Evolutionary conservation across 2,797 vertebrate genomes (phyloP).

Genomic region (Cynopterus sphinx): DNA sequence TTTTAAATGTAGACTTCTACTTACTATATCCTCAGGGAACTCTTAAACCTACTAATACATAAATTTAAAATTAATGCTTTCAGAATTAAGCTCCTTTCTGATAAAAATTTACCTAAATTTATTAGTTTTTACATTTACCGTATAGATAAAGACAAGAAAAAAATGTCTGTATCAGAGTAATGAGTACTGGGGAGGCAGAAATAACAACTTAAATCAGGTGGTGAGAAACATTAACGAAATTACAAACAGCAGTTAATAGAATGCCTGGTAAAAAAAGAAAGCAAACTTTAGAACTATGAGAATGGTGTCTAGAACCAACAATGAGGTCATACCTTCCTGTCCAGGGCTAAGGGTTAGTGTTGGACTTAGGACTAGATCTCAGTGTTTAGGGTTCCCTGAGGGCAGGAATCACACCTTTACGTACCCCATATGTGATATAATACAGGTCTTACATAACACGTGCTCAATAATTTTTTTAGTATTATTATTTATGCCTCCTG

Average conservation of each 20-base stretch:
- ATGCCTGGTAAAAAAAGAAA: background rate
- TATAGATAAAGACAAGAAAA: background rate
- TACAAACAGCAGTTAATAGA: background rate
- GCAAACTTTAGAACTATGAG: background rate
- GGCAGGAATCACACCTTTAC: background rate
- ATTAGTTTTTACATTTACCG: background rate
- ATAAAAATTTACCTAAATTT: conserved; percentile 24
- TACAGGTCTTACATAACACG: background rate
- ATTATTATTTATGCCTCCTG: no score
- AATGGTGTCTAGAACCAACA: background rate
- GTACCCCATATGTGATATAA: background rate
- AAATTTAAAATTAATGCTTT: background rate
- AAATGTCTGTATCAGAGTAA: background rate
- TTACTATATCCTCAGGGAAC: background rate
- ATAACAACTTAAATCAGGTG: background rate
- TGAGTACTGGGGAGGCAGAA: background rate
- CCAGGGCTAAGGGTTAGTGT: background rate
- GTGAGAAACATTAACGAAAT: background rate
- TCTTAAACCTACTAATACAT: background rate
- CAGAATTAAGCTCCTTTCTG: background rate
- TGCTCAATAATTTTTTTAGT: background rate
- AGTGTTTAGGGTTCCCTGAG: background rate
- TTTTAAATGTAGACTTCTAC: conserved; percentile 32
- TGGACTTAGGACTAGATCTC: background rate
- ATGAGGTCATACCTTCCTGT: background rate